Base-by-base conservation (phyloP, 2,888 invertebrate species). In the Rhingia rostrata region DNA sequence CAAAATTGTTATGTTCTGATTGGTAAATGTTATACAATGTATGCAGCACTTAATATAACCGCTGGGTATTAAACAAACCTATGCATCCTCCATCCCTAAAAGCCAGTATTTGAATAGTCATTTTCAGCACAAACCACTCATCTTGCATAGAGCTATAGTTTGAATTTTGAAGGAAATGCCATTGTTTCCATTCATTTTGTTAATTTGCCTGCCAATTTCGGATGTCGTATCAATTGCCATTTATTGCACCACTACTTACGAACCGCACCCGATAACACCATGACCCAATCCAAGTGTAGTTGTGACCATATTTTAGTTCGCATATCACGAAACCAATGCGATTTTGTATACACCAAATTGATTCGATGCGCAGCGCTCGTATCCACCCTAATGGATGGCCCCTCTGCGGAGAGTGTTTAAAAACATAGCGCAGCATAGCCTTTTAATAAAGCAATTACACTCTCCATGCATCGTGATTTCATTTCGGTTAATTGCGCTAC, bases 401-500 rank as follows among this genome's bases (percentile, higher is more conserved):
- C 3, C 39, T 22, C 22, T 22, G 22, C 41, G 5, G 10, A 43
- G 41, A 54, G 53, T 14, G 32, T 66, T 67, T 67, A 56, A 73
- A 83, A 49, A 37, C 61, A 67, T 7, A 47, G 47, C 72, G 49
- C 49, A 66, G 73, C 73, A 67, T 73, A 14, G 69, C 47, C 64
- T 79, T 84, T 79, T 74, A 84, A 84, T 84, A 79, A 84, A 84
- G 79, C 79, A 84, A 84, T 84, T 84, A 70, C 67, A 66, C 47
- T 74, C 41, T 63, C 61, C 72, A 70, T 82, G 72, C 78, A 72
- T 77, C 82, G 78, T 82, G 82, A 82, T 82, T 79, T 74, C 69
- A 64, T 79, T 79, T 69, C 79, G 74, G 73, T 84, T 84, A 84
- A 84, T 84, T 79, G 83, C 83, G 63, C 79, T 30, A 69, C 79